Evolutionary conservation across 2,797 vertebrate species (phyloP), one percentile per base, ranked within the genome.

Genomic region (Gallirallus australis): DNA sequence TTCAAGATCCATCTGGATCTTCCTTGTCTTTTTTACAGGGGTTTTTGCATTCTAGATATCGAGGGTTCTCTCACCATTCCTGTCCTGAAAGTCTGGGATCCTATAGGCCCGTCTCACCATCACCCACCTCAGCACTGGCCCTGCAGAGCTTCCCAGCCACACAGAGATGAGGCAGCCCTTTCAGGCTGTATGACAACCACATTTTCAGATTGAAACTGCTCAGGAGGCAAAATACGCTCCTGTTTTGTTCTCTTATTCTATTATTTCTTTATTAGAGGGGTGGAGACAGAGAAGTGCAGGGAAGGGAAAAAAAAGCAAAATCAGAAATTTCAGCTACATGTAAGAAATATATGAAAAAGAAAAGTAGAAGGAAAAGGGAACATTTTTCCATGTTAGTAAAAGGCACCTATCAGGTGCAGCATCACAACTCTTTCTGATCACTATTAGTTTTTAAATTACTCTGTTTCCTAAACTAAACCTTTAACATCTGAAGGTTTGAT

Each of bases 121-220:
- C 12, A 2, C 28, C 35, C 27, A 28, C 11, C 19, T 75, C 60
- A 80, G 14, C 27, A 2, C 17, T 7, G 21, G 30, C 21, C 39
- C 27, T 30, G 2, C 84, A 69, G 31, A 73, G 18, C 15, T 63
- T 30, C 35, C 42, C 21, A 27, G 10, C 16, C 37, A 12, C 0
- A 0, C 6, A 71, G 70, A 37, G 31, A 1, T 37, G 13, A 64
- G 56, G n/a, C 2, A 0, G 11, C n/a, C 47, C 53, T 30, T 18
- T 12, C 33, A 50, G 63, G n/a, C 25, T 73, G 11, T 0, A 0
- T 28, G 35, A 48, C 64, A 54, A 31, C 27, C 73, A 30, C 25
- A 19, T 52, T 56, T 30, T 1, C 61, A 54, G 17, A 47, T 42
- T 69, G 31, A 68, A 15, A 7, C 19, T n/a, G 14, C 20, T 52